Percentiles rank a stretch among this genome's conserved stretches.
These are phyloP conservation scores for Acestrorhynchus altus DNA, from an alignment of 2,797 vertebrate genomes.

Conservation along the genomic window DNA sequence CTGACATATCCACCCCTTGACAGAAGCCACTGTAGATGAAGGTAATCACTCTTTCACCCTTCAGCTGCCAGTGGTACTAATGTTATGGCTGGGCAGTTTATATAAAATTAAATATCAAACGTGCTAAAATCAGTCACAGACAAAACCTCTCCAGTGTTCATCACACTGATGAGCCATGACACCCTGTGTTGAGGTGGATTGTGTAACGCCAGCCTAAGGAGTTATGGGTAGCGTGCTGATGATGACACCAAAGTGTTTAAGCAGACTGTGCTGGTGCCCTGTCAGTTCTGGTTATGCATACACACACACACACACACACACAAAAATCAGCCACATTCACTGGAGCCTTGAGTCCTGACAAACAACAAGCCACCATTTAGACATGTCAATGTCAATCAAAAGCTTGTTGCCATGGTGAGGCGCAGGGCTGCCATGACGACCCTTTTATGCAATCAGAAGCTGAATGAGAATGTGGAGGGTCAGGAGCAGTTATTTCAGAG, in stretches of 20 bases:
- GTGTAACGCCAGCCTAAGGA: slow-evolving; percentile 18
- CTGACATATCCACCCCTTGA: no score
- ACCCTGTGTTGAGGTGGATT: background rate
- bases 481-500: slow-evolving; percentile 2
- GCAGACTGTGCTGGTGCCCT: background rate
- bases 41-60: no score
- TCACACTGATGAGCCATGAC: background rate
- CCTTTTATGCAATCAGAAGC: slow-evolving; percentile 53
- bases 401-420: slow-evolving; percentile 51
- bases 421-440: slow-evolving; percentile 64
- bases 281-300: slow-evolving; percentile 61
- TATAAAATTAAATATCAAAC: no score
- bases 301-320: background rate
- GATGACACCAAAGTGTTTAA: slow-evolving; percentile 28
- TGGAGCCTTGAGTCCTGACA: slow-evolving; percentile 43
- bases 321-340: background rate
- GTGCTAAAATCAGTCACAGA: no score
- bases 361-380: slow-evolving; percentile 56
- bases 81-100: no score
- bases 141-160: background rate
- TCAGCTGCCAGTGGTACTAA: no score
- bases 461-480: slow-evolving; percentile 48
- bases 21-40: no score
- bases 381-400: slow-evolving; percentile 62
- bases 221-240: slow-evolving; percentile 8